Evolutionary conservation across 2,797 vertebrate species (phyloP).

Genomic region (Fistularia commersonii): DNA sequence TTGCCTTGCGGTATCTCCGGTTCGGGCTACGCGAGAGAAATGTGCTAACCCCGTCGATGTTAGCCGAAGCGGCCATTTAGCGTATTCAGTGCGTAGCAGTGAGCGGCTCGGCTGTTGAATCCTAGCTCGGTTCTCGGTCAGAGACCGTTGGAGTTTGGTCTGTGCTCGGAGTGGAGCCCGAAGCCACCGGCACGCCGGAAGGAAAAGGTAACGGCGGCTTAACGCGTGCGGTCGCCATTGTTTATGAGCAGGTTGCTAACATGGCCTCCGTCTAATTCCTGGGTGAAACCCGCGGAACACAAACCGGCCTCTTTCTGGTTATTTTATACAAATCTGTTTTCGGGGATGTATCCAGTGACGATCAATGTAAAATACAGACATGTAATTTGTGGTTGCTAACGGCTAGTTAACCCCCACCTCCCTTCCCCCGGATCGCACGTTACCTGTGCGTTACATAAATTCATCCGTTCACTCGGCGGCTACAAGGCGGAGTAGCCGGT

Average conservation of each 20-base stretch:
- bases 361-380: too few species aligned
- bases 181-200: constrained; percentile 9
- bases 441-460: too few species aligned
- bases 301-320: neutral
- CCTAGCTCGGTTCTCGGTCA: accelerated
- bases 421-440: too few species aligned
- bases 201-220: constrained; percentile 48
- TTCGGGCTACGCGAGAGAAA: constrained; percentile 4
- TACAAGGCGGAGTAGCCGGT: too few species aligned
- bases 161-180: constrained; percentile 4
- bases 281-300: neutral
- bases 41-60: constrained; percentile 1
- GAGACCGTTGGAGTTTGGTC: neutral
- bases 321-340: neutral
- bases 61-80: neutral
- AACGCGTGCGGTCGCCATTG: constrained; percentile 62
- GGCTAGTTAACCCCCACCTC: too few species aligned
- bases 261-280: constrained; percentile 21
- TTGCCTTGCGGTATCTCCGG: neutral
- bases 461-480: too few species aligned
- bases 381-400: too few species aligned
- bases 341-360: too few species aligned
- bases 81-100: accelerated
- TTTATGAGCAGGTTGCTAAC: constrained; percentile 38
- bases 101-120: accelerated